Conservation (phyloP, 2,888 invertebrate genomes). For the Apamea epomidion region DNA sequence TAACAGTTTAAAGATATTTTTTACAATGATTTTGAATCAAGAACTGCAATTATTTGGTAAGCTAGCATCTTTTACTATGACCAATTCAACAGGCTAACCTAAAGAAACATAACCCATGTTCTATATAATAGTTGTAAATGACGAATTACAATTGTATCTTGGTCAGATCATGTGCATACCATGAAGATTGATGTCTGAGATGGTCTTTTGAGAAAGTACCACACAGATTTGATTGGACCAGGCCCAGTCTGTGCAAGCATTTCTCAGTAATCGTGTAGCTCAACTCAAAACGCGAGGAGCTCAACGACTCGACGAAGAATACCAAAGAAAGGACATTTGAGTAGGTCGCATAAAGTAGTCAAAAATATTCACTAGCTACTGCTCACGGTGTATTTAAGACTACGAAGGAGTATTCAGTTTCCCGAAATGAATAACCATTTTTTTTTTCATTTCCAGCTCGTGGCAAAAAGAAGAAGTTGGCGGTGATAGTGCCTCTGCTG, state of each 20-base stretch:
- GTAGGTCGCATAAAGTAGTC: too few species aligned
- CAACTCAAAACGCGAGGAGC: too few species aligned
- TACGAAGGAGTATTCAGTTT: background rate
- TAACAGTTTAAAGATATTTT: background rate
- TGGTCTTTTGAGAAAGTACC: too few species aligned
- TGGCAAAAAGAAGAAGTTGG: slow-evolving; percentile 89
- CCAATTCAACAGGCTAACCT: background rate
- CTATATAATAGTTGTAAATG: background rate
- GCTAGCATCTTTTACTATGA: background rate
- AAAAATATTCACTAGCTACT: background rate
- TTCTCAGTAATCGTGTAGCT: too few species aligned
- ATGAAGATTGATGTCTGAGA: too few species aligned
- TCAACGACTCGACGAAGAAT: too few species aligned
- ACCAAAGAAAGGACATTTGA: too few species aligned
- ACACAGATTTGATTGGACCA: too few species aligned
- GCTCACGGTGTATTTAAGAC: background rate
- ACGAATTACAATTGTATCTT: too few species aligned
- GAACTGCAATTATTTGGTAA: background rate
- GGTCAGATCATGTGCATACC: too few species aligned
- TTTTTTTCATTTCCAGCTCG: slow-evolving; percentile 77
- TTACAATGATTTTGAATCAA: background rate
- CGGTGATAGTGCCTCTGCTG: slow-evolving; percentile 88
- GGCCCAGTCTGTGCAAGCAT: too few species aligned
- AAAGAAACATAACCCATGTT: background rate
- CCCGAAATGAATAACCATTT: background rate